These are phyloP conservation scores for Mylabris sibirica DNA, from an alignment of 2,888 invertebrate species.

Conservation along the genomic window DNA sequence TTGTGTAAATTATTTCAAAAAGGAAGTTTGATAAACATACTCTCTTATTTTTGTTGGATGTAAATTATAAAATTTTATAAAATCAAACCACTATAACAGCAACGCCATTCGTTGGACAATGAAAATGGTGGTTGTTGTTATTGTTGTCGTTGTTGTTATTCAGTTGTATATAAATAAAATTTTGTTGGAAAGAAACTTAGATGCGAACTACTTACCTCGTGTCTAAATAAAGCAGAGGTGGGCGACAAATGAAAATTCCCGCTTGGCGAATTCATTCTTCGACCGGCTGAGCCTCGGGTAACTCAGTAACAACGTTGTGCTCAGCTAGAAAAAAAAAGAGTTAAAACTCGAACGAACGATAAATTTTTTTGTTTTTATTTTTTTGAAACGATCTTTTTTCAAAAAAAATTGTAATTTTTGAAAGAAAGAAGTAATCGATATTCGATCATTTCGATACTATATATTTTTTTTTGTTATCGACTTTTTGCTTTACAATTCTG, in stretches of 20 bases:
- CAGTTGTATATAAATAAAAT: constrained; percentile 42
- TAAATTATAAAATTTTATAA: constrained; percentile 7
- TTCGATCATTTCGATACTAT: constrained; percentile 41
- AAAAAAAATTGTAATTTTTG: constrained; percentile 18
- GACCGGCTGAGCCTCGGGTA: constrained; percentile 58
- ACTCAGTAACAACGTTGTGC: constrained; percentile 33
- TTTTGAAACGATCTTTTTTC: constrained; percentile 15
- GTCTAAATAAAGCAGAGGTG: constrained; percentile 57
- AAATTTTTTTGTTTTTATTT: constrained; percentile 18
- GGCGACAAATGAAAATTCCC: constrained; percentile 60
- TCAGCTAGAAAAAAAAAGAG: constrained; percentile 34
- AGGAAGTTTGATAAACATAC: constrained; percentile 7
- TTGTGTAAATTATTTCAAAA: neutral
- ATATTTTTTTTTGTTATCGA: constrained; percentile 18
- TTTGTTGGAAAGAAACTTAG: constrained; percentile 30
- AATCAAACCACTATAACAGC: neutral
- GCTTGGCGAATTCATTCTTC: constrained; percentile 56
- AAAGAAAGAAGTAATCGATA: constrained; percentile 38
- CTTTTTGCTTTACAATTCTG: neutral
- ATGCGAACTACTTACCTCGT: constrained; percentile 55
- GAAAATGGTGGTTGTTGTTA: constrained; percentile 17
- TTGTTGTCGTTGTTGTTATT: constrained; percentile 7
- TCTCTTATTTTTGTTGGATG: too few species aligned
- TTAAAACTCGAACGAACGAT: constrained; percentile 56
- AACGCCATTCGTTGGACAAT: constrained; percentile 30